Conservation (phyloP, 2,888 invertebrate genomes). For the Lasioglossum marginatum region DNA sequence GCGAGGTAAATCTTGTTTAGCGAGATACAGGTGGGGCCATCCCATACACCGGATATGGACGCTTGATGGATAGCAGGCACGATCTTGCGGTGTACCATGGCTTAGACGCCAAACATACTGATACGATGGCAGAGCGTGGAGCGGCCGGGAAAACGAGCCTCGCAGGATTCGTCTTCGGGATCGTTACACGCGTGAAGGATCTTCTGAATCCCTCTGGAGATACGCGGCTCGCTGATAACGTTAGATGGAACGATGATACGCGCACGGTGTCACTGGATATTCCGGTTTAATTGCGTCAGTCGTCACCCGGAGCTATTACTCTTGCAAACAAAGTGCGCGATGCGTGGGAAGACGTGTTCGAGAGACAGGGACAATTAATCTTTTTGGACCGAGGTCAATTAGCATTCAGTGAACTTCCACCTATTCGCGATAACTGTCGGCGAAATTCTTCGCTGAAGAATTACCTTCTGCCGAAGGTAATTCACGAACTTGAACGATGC, state of each 20-base stretch:
- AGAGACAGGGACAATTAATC: background rate
- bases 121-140: constrained; percentile 55
- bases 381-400: background rate
- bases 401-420: background rate
- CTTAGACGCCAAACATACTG: constrained; percentile 70
- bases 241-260: constrained; percentile 31
- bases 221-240: constrained; percentile 15
- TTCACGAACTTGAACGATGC: no score
- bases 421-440: background rate
- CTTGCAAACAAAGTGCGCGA: background rate
- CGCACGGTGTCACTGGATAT: constrained; percentile 12
- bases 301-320: background rate
- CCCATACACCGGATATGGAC: constrained; percentile 61
- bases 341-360: background rate
- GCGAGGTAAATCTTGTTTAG: constrained; percentile 70
- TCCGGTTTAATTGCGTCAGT: constrained; percentile 12
- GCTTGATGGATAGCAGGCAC: constrained; percentile 69
- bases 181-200: constrained; percentile 21
- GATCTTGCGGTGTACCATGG: constrained; percentile 68
- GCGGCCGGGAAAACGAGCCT: constrained; percentile 28
- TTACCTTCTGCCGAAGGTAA: background rate
- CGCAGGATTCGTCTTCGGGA: constrained; percentile 43
- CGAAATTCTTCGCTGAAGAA: no score
- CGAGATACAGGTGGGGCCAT: constrained; percentile 72
- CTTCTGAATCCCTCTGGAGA: constrained; percentile 23